Percentiles rank a stretch among this genome's conserved stretches.
Evolutionary conservation across 2,888 invertebrate genomes (phyloP).

Genomic region (Psylliodes chrysocephalus): DNA sequence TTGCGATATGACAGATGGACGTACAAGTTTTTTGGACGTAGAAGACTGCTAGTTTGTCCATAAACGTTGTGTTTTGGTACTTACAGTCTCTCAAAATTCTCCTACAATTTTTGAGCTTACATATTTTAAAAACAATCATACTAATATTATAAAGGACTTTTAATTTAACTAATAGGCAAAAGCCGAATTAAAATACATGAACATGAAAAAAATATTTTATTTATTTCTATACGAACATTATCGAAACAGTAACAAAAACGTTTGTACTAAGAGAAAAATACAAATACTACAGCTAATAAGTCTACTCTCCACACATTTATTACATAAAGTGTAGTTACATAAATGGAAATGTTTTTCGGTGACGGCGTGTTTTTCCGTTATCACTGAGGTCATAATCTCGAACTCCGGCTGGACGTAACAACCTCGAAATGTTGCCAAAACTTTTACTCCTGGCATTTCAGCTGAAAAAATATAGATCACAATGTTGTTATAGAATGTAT

Average conservation of each 20-base stretch:
- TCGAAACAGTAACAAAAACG: slow-evolving; percentile 10
- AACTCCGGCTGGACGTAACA: slow-evolving; percentile 35
- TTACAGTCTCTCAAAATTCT: too few species aligned
- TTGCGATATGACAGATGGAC: too few species aligned
- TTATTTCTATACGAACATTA: slow-evolving; percentile 1
- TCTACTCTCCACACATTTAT: slow-evolving; percentile 19
- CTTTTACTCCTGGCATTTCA: slow-evolving; percentile 46
- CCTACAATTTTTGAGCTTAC: too few species aligned
- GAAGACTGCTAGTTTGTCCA: too few species aligned
- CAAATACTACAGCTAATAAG: not conserved
- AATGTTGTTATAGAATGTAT: too few species aligned
- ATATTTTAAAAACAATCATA: too few species aligned
- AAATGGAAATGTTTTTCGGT: slow-evolving; percentile 31
- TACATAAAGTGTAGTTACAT: slow-evolving; percentile 38
- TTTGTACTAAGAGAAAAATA: slow-evolving; percentile 10
- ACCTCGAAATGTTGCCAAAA: slow-evolving; percentile 46
- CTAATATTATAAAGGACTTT: too few species aligned
- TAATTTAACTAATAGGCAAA: too few species aligned
- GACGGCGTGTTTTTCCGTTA: slow-evolving; percentile 31
- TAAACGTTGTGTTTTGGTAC: too few species aligned
- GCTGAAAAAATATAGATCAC: slow-evolving; percentile 39
- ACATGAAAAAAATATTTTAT: slow-evolving; percentile 14
- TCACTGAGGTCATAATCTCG: slow-evolving; percentile 34
- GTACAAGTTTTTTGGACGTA: too few species aligned
- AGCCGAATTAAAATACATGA: too few species aligned